Percentiles rank a stretch among this genome's conserved stretches.
phyloP scores from a whole-genome alignment of 2,797 vertebrate species.

The Catharus ustulatus region DNA sequence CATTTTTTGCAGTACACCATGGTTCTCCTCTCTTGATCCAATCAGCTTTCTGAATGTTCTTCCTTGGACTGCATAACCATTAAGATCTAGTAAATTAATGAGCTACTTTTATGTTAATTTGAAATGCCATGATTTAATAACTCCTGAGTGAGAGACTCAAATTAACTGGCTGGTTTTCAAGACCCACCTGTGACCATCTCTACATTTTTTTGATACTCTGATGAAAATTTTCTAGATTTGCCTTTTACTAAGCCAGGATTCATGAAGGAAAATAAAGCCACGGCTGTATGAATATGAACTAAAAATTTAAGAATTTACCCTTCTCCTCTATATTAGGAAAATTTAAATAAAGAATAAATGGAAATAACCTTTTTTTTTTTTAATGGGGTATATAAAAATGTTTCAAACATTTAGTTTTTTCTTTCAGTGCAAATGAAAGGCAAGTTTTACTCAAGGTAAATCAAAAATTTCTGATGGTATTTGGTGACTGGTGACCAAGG shows the following conservation, averaged over 20 bases:
- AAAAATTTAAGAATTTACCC: not conserved
- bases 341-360: not conserved
- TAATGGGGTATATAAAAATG: not conserved
- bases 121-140: not conserved
- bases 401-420: not conserved
- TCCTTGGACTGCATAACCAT: not conserved
- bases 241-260: not conserved
- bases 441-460: not conserved
- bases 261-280: not conserved
- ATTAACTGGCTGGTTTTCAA: not conserved
- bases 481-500: not conserved
- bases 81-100: not conserved
- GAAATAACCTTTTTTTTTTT: not conserved
- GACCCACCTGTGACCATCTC: not conserved
- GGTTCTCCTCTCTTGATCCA: not conserved
- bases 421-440: not conserved
- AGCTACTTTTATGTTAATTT: not conserved
- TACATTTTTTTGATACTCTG: not conserved
- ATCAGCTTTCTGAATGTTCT: not conserved
- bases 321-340: not conserved
- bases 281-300: not conserved
- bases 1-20: not conserved
- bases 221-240: not conserved
- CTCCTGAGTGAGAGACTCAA: not conserved
- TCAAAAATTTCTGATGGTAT: not conserved